Percentiles rank a stretch among this genome's conserved stretches.
These are phyloP conservation scores for Campaea margaritaria DNA, from an alignment of 2,888 invertebrate genomes.

Conservation along the genomic window DNA sequence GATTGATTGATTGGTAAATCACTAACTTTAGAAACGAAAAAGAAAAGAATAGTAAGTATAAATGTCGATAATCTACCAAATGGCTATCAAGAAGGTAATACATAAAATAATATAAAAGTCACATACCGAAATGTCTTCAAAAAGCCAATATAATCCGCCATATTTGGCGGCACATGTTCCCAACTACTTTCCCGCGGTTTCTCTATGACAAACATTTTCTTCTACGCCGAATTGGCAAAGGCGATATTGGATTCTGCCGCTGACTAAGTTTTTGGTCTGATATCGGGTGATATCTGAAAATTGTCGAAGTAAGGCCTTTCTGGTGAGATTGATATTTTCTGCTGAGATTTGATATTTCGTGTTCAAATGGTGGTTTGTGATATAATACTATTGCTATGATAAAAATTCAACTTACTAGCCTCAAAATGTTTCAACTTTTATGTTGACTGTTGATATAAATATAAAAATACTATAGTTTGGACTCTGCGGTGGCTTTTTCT, in stretches of 20 bases:
- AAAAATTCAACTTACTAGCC: not conserved
- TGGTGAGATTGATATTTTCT: constrained; percentile 20
- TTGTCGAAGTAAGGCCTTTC: constrained; percentile 16
- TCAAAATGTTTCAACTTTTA: too few species aligned
- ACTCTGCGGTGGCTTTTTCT: not conserved
- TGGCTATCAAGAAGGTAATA: not conserved
- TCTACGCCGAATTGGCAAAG: constrained; percentile 37
- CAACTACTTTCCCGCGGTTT: constrained; percentile 48
- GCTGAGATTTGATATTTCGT: constrained; percentile 8
- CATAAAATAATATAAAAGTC: constrained; percentile 7
- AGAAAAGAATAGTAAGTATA: too few species aligned
- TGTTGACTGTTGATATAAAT: too few species aligned
- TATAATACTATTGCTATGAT: not conserved
- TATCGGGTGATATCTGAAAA: constrained; percentile 26
- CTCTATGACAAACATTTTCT: constrained; percentile 58
- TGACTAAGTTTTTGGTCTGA: constrained; percentile 46
- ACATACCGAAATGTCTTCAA: constrained; percentile 24
- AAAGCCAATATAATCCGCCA: constrained; percentile 43
- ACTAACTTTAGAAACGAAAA: too few species aligned
- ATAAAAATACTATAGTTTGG: too few species aligned
- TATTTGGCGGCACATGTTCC: constrained; percentile 44
- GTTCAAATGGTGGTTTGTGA: not conserved
- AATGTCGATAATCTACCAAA: not conserved
- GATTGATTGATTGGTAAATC: too few species aligned
- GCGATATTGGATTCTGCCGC: constrained; percentile 53